Conservation (phyloP, 2,888 invertebrate species). For the Slavum lentiscoides region DNA sequence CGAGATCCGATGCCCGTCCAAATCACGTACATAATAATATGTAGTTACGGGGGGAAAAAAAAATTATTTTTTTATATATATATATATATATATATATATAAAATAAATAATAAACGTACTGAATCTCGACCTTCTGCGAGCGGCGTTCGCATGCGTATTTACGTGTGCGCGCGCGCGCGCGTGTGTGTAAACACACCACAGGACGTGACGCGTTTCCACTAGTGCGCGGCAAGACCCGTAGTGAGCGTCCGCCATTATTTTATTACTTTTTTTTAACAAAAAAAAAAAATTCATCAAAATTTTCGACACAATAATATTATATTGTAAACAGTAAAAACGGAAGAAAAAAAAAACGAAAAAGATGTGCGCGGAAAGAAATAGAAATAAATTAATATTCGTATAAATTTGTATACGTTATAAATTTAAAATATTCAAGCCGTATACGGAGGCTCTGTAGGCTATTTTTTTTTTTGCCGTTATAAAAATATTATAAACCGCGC, state of each 20-base stretch:
- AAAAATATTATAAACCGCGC: too few species aligned
- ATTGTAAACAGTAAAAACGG: too few species aligned
- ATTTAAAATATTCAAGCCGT: too few species aligned
- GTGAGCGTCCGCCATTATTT: not conserved
- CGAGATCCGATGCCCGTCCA: not conserved
- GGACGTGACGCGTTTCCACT: slow-evolving; percentile 15
- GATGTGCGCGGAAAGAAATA: too few species aligned
- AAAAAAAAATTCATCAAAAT: too few species aligned
- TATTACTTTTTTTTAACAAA: not conserved
- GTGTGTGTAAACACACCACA: not conserved
- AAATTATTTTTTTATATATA: not conserved
- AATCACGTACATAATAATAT: not conserved
- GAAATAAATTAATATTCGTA: too few species aligned
- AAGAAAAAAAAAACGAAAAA: too few species aligned
- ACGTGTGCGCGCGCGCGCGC: not conserved
- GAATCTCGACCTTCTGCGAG: not conserved
- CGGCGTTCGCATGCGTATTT: not conserved
- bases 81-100: too few species aligned
- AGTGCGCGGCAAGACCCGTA: not conserved
- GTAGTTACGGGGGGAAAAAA: not conserved
- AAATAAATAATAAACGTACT: not conserved
- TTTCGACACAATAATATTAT: too few species aligned
- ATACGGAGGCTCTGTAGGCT: too few species aligned
- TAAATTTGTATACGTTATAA: too few species aligned
- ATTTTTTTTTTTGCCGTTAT: too few species aligned